Conservation (phyloP, 2,797 vertebrate species). For the Lagocephalus sceleratus region DNA sequence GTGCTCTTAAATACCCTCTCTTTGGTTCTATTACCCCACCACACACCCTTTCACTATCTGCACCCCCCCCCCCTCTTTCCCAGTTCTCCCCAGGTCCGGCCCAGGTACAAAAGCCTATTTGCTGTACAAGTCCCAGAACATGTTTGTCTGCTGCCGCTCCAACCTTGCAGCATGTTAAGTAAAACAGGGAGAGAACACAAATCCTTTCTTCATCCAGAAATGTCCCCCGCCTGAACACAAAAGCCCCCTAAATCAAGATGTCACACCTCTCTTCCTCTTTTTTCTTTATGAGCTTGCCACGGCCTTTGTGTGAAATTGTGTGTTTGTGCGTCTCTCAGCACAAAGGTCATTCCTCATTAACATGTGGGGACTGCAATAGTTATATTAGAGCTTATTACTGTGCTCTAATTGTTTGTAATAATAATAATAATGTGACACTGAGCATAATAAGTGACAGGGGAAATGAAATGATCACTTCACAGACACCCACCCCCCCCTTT, state of each 20-base stretch:
- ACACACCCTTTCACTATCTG: conserved; percentile 34
- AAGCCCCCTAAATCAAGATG: conserved; percentile 76
- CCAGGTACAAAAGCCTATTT: conserved; percentile 93
- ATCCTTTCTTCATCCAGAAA: conserved; percentile 81
- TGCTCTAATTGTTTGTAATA: conserved; percentile 8
- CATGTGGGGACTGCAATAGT: conserved; percentile 12
- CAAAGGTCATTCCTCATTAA: conserved; percentile 35
- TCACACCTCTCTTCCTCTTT: conserved; percentile 65
- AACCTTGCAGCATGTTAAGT: conserved; percentile 87
- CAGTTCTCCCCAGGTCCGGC: conserved; percentile 55
- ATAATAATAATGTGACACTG: background rate
- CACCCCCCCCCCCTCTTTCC: conserved; percentile 52
- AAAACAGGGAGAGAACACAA: conserved; percentile 23
- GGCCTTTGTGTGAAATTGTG: background rate
- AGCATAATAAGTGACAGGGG: conserved; percentile 7
- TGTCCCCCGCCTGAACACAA: conserved; percentile 71
- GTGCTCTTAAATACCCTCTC: conserved; percentile 84
- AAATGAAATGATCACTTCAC: conserved; percentile 42
- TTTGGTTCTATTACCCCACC: conserved; percentile 58
- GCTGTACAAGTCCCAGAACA: conserved; percentile 86
- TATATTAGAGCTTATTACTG: background rate
- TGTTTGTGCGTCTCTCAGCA: background rate
- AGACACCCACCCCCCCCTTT: conserved; percentile 25
- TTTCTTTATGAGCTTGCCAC: background rate
- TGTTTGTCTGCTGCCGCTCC: conserved; percentile 72